Evolutionary conservation across 1,140 invertebrate genomes (phyloP).

Genomic region (Dryas iulia): DNA sequence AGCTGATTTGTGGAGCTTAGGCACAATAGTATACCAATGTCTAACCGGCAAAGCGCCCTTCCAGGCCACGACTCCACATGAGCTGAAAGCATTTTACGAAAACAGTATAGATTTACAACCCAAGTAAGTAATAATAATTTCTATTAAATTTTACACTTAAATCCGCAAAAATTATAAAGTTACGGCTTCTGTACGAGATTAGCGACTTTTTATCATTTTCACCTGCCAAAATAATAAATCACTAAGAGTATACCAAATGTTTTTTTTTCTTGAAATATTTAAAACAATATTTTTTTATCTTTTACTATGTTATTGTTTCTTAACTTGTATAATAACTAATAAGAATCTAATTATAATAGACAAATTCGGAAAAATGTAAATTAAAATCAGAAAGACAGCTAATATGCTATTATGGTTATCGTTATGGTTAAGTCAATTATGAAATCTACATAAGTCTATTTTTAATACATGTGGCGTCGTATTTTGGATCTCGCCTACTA

Average conservation of each 20-base stretch:
- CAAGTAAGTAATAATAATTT: conserved; percentile 85
- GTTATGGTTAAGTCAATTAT: too few species aligned
- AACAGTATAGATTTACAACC: conserved; percentile 97
- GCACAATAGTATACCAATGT: conserved; percentile 99
- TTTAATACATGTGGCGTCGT: background rate
- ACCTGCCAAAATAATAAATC: too few species aligned
- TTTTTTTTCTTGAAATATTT: too few species aligned
- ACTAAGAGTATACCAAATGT: too few species aligned
- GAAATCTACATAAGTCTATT: background rate
- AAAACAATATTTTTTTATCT: too few species aligned
- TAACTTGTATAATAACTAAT: too few species aligned
- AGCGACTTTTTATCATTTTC: background rate
- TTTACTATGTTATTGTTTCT: too few species aligned
- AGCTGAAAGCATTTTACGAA: conserved; percentile 98
- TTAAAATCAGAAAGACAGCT: too few species aligned
- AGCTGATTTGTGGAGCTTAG: conserved; percentile 99
- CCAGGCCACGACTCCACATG: conserved; percentile 98
- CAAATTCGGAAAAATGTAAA: too few species aligned
- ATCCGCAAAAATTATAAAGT: background rate
- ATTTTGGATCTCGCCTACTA: conserved; percentile 1
- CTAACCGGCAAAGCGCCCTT: conserved; percentile 99
- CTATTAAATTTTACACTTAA: background rate
- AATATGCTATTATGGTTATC: too few species aligned
- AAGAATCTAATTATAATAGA: too few species aligned
- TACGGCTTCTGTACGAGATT: background rate